phyloP scores from a whole-genome alignment of 2,797 vertebrate genomes.

The Tolypeutes matacus region DNA sequence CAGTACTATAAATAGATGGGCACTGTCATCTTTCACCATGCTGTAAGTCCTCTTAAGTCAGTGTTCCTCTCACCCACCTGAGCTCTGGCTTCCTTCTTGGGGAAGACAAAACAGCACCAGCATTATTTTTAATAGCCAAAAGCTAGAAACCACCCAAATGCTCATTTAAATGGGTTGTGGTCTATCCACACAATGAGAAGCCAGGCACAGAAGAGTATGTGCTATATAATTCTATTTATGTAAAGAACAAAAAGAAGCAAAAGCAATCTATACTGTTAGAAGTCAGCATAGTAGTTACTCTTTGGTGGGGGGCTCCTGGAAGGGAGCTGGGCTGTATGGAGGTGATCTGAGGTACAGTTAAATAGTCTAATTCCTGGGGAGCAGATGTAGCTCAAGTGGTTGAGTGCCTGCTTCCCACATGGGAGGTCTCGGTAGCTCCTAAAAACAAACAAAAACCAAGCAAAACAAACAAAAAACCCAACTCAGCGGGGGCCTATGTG shows the following conservation, averaged over 20 bases:
- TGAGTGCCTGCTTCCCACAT: too few relatives aligned
- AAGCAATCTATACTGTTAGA: background rate
- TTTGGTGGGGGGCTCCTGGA: background rate
- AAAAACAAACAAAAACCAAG: too few relatives aligned
- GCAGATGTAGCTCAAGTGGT: too few relatives aligned
- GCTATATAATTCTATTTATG: background rate
- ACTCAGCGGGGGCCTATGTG: too few relatives aligned
- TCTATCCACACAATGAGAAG: background rate
- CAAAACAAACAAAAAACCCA: too few relatives aligned
- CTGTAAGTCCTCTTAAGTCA: background rate
- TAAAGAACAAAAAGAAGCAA: slow-evolving; percentile 14
- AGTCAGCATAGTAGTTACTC: background rate
- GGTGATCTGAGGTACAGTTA: background rate
- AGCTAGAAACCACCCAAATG: background rate
- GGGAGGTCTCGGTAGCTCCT: too few relatives aligned
- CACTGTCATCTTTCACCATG: background rate
- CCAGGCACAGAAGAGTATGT: background rate
- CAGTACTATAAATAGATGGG: too few relatives aligned
- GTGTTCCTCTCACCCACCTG: background rate
- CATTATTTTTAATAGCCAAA: slow-evolving; percentile 27
- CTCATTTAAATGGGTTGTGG: background rate
- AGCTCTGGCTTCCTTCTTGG: background rate
- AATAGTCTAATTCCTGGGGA: background rate
- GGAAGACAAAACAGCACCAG: background rate
- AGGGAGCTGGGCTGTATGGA: background rate